Percentiles rank a stretch among this genome's conserved stretches.
Conservation (phyloP, 2,797 vertebrate genomes). For the Ctenosaura bakeri region DNA sequence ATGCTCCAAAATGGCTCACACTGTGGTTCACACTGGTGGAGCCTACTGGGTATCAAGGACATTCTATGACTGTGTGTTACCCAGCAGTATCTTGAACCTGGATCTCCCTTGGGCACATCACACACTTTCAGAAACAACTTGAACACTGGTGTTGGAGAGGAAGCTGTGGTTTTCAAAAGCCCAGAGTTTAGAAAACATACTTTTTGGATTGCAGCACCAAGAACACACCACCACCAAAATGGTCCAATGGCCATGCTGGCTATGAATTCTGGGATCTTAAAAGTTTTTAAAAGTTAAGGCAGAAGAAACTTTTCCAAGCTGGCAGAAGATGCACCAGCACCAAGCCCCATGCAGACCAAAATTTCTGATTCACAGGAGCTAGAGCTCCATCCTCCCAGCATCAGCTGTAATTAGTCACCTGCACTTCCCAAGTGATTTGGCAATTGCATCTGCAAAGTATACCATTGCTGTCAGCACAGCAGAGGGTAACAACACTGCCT, state of each 20-base stretch:
- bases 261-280: too few relatives aligned
- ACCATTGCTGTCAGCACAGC: conserved; percentile 23
- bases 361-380: not conserved
- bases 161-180: not conserved
- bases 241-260: too few relatives aligned
- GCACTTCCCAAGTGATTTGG: conserved; percentile 31
- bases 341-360: not conserved
- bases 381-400: conserved; percentile 24
- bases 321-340: not conserved
- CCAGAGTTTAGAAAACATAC: too few relatives aligned
- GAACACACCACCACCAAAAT: too few relatives aligned
- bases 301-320: not conserved
- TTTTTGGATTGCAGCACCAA: too few relatives aligned
- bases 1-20: not conserved
- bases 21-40: too few relatives aligned
- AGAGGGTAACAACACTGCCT: not conserved
- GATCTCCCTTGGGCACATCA: not conserved
- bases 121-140: too few relatives aligned
- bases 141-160: not conserved
- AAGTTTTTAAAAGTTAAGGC: too few relatives aligned
- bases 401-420: not conserved
- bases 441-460: conserved; percentile 18
- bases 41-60: not conserved
- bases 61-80: not conserved
- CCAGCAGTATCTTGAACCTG: not conserved